A percentile compares a stretch with the other conserved stretches of the same genome.
These are phyloP conservation scores for Heptranchias perlo DNA, from an alignment of 2,113 vertebrate species.

Conservation along the genomic window DNA sequence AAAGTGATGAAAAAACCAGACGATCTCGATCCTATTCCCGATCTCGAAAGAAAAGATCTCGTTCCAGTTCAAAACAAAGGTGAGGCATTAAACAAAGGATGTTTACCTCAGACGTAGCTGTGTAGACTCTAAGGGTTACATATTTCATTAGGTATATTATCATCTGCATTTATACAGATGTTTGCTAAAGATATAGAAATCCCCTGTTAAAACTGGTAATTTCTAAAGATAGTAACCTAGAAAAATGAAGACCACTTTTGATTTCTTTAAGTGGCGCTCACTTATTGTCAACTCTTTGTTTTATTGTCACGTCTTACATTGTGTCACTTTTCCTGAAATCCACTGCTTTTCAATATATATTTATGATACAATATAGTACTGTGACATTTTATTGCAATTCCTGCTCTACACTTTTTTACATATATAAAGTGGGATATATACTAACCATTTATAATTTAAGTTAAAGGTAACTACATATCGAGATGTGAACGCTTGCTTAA, in stretches of 20 bases:
- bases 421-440: neutral
- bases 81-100: slow-evolving; percentile 43
- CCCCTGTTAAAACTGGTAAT: neutral
- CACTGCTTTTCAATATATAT: neutral
- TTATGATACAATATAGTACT: neutral
- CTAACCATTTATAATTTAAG: neutral
- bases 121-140: slow-evolving; percentile 11
- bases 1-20: slow-evolving; percentile 61
- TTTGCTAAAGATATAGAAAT: neutral
- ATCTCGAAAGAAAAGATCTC: slow-evolving; percentile 76
- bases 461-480: too few relatives aligned
- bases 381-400: neutral
- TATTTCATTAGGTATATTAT: neutral
- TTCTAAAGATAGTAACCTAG: neutral
- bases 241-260: neutral
- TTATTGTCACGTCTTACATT: neutral
- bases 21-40: slow-evolving; percentile 71
- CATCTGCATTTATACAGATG: neutral
- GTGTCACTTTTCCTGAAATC: neutral
- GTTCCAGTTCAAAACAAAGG: slow-evolving; percentile 85
- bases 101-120: neutral
- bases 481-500: neutral
- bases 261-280: neutral
- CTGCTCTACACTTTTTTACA: neutral
- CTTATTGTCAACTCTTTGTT: neutral